Evolutionary conservation across 2,797 vertebrate species (phyloP).

Genomic region (Arnoldichthys spilopterus): DNA sequence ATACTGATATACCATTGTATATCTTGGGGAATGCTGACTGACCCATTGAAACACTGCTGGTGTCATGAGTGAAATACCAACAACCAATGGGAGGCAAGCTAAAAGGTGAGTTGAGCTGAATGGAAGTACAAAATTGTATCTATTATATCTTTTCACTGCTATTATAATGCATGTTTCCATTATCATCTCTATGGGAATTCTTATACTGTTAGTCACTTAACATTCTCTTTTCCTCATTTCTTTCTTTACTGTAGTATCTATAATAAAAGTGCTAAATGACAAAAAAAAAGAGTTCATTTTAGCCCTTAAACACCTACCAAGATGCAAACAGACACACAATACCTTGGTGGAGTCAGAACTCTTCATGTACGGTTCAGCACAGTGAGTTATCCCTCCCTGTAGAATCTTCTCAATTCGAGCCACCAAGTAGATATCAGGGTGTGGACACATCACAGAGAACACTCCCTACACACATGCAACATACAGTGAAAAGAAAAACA

Average conservation of each 20-base stretch:
- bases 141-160: too few relatives aligned
- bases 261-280: too few relatives aligned
- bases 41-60: not conserved
- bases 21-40: not conserved
- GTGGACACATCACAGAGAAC: slow-evolving; percentile 94
- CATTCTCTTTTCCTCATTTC: too few relatives aligned
- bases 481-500: not conserved
- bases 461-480: slow-evolving; percentile 81
- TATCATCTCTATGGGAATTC: too few relatives aligned
- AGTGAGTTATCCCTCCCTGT: slow-evolving; percentile 94
- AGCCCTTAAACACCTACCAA: not conserved
- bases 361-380: slow-evolving; percentile 97
- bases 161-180: too few relatives aligned
- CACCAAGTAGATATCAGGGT: slow-evolving; percentile 96
- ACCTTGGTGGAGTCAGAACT: slow-evolving; percentile 98
- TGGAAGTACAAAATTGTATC: too few relatives aligned
- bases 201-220: too few relatives aligned
- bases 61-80: not conserved
- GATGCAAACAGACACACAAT: slow-evolving; percentile 32
- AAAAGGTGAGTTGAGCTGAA: too few relatives aligned
- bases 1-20: too few relatives aligned
- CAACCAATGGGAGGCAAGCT: too few relatives aligned
- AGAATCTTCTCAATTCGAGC: slow-evolving; percentile 97
- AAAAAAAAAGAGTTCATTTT: too few relatives aligned
- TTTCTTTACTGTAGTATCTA: too few relatives aligned